phyloP scores from a whole-genome alignment of 2,888 invertebrate species.

The Resseliella maxima region DNA sequence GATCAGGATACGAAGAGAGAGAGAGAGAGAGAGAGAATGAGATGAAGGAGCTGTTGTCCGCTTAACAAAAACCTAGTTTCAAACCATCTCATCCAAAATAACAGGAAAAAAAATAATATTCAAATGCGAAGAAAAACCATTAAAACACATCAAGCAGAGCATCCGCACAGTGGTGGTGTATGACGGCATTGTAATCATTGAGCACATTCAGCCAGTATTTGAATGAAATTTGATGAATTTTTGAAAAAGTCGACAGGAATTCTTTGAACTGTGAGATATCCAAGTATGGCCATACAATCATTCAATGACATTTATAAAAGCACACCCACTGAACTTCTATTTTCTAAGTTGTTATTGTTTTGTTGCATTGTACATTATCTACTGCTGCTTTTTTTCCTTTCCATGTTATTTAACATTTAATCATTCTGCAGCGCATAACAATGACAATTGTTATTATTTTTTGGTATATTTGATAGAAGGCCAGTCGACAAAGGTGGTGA shows the following conservation, averaged over 20 bases:
- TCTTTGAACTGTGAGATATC: neutral
- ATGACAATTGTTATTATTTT: slow-evolving; percentile 2
- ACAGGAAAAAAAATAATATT: slow-evolving; percentile 27
- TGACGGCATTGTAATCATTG: neutral
- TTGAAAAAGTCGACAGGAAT: slow-evolving; percentile 32
- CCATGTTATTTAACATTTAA: neutral
- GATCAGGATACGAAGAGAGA: neutral
- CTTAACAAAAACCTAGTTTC: neutral
- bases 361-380: neutral
- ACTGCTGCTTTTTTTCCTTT: too few relatives aligned
- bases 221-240: neutral
- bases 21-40: neutral
- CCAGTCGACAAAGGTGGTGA: neutral
- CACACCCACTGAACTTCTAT: neutral
- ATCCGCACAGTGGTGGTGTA: neutral
- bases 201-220: neutral
- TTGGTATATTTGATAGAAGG: neutral
- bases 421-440: neutral
- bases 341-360: neutral
- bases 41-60: neutral
- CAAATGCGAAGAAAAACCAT: slow-evolving; percentile 24
- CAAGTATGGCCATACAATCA: neutral
- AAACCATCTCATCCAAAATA: neutral
- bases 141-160: slow-evolving; percentile 40
- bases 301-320: neutral